These are phyloP conservation scores for Mus pahari DNA, from an alignment of 2,113 vertebrate genomes.

Conservation along the genomic window DNA sequence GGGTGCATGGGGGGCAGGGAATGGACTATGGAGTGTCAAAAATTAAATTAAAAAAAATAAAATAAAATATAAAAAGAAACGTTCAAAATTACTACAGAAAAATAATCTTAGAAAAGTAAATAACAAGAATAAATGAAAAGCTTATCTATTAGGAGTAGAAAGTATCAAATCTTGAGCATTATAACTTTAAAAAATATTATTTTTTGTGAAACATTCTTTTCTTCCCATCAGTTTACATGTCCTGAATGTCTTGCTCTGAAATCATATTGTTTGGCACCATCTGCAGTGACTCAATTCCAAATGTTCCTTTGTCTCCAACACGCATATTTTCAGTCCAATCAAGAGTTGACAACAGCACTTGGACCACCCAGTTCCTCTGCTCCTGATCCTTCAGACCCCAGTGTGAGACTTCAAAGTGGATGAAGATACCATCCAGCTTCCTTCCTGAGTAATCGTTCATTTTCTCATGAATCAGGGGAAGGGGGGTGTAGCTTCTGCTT, in stretches of 20 bases:
- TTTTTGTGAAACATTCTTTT: not conserved
- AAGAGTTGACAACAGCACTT: not conserved
- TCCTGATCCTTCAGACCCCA: not conserved
- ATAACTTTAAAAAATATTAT: not conserved
- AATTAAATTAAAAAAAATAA: too few species aligned
- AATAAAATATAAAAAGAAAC: too few species aligned
- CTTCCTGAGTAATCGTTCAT: not conserved
- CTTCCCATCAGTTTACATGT: not conserved
- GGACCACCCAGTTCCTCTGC: not conserved
- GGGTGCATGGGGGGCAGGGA: too few species aligned
- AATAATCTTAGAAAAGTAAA: not conserved
- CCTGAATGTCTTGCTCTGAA: not conserved
- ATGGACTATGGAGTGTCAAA: too few species aligned
- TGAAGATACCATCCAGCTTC: not conserved
- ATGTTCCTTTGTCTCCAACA: not conserved
- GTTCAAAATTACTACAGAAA: not conserved
- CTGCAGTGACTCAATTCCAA: conserved; percentile 11
- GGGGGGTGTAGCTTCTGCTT: not conserved
- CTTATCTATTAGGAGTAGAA: not conserved
- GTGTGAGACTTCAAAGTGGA: conserved; percentile 27
- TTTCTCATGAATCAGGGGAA: conserved; percentile 50
- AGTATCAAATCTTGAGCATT: not conserved
- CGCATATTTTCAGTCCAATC: not conserved
- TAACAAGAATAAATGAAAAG: not conserved
- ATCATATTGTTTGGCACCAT: not conserved